Percentiles rank a stretch among this genome's conserved stretches.
These are phyloP conservation scores for Drosophila antonietae DNA, from an alignment of 2,888 invertebrate genomes.

Conservation along the genomic window DNA sequence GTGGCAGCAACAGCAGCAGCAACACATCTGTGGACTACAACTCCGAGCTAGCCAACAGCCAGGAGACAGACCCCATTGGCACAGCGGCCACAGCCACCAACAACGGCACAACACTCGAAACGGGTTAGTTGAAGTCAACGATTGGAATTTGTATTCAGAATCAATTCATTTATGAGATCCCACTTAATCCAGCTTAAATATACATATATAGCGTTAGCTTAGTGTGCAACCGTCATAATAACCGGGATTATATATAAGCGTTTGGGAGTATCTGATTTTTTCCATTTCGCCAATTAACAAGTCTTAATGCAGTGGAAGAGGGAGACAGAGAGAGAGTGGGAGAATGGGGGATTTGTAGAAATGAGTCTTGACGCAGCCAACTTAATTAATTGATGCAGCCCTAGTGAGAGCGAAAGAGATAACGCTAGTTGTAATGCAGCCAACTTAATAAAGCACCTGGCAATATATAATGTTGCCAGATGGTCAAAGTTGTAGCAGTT, in stretches of 20 bases:
- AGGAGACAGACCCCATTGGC: conserved; percentile 63
- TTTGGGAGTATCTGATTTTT: background rate
- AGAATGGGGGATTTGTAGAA: background rate
- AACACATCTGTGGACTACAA: conserved; percentile 72
- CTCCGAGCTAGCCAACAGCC: conserved; percentile 59
- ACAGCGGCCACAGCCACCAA: conserved; percentile 30
- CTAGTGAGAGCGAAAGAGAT: too few relatives aligned
- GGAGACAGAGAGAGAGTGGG: background rate
- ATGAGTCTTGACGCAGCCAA: background rate
- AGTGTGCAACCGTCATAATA: background rate
- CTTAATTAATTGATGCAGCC: background rate
- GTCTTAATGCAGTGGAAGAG: background rate
- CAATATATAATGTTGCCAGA: background rate
- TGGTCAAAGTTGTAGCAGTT: background rate
- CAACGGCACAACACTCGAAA: conserved; percentile 65
- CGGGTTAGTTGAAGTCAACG: conserved; percentile 56
- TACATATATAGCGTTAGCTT: background rate
- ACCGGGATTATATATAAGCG: background rate
- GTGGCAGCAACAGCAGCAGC: conserved; percentile 43
- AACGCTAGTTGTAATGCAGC: background rate
- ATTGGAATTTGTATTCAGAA: background rate
- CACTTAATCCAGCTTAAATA: conserved; percentile 7
- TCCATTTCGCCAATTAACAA: background rate
- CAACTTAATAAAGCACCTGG: background rate
- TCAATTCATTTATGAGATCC: conserved; percentile 12